Percentiles rank a stretch among this genome's conserved stretches.
Conservation (phyloP, 2,888 invertebrate genomes). For the Scelioninae gen. 1 region DNA sequence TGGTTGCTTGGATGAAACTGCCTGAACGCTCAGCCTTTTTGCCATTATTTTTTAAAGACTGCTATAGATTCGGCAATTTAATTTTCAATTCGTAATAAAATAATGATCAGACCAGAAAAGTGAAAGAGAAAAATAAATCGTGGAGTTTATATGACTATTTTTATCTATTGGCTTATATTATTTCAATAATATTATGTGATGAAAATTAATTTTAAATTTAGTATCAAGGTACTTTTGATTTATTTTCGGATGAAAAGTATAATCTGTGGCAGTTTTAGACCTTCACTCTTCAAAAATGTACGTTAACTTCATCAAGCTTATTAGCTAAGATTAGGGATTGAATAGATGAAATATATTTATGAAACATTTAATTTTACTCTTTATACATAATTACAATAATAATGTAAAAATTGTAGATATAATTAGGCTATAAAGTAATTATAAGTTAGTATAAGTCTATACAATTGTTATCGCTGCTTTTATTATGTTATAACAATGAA, state of each 20-base stretch:
- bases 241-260: too few species aligned
- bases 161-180: too few species aligned
- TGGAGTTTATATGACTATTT: too few species aligned
- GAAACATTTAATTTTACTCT: constrained; percentile 19
- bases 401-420: constrained; percentile 12
- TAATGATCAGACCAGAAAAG: too few species aligned
- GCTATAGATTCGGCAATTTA: constrained; percentile 37
- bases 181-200: too few species aligned
- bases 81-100: background rate
- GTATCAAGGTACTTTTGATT: too few species aligned
- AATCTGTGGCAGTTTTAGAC: constrained; percentile 55
- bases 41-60: constrained; percentile 55
- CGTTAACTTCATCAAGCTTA: constrained; percentile 56
- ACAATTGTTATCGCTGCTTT: constrained; percentile 3
- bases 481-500: background rate
- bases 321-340: constrained; percentile 52
- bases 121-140: too few species aligned
- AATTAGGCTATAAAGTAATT: constrained; percentile 6
- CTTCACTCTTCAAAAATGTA: constrained; percentile 51
- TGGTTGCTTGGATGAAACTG: constrained; percentile 67
- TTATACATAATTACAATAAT: background rate
- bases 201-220: too few species aligned
- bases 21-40: constrained; percentile 63
- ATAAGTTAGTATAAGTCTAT: background rate
- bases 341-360: constrained; percentile 31